phyloP scores from a whole-genome alignment of 92 coral and sea anemone genomes.

The Meandrina meandrites region DNA sequence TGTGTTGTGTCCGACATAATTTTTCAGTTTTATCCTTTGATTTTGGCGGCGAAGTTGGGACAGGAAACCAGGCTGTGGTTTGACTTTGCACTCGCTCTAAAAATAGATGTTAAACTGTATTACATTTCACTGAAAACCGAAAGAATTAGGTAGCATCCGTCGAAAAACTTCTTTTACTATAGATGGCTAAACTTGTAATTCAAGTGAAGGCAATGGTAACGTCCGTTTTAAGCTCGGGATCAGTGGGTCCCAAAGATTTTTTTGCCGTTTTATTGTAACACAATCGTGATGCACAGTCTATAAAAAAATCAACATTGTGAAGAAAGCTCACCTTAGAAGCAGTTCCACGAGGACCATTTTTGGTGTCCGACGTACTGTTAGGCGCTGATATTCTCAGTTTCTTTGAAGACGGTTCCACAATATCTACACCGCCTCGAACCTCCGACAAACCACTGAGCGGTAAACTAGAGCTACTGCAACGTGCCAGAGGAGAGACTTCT shows the following conservation, averaged over 20 bases:
- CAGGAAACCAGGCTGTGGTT: conserved; percentile 75
- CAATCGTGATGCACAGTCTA: too few relatives aligned
- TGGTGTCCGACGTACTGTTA: neutral
- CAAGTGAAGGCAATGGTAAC: too few relatives aligned
- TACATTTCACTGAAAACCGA: too few relatives aligned
- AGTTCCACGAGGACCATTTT: neutral
- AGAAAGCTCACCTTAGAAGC: conserved; percentile 4
- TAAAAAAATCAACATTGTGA: neutral
- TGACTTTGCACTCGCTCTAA: conserved; percentile 35
- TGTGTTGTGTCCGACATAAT: conserved; percentile 49
- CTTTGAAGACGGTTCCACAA: conserved; percentile 25
- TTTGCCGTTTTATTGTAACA: neutral
- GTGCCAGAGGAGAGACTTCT: conserved; percentile 24
- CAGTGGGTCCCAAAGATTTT: neutral
- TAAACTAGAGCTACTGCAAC: conserved; percentile 8
- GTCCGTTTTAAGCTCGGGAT: too few relatives aligned
- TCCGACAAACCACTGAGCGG: neutral
- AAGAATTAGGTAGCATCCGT: neutral
- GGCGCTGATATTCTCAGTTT: conserved; percentile 3
- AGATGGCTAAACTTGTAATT: neutral
- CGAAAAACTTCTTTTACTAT: neutral
- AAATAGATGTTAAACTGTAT: neutral
- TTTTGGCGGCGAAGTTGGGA: conserved; percentile 50
- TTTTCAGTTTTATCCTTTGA: conserved; percentile 51
- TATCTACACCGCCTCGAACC: neutral